Percentiles rank a stretch among this genome's conserved stretches.
phyloP scores from a whole-genome alignment of 2,797 vertebrate genomes.

The Bradypodion ventrale region DNA sequence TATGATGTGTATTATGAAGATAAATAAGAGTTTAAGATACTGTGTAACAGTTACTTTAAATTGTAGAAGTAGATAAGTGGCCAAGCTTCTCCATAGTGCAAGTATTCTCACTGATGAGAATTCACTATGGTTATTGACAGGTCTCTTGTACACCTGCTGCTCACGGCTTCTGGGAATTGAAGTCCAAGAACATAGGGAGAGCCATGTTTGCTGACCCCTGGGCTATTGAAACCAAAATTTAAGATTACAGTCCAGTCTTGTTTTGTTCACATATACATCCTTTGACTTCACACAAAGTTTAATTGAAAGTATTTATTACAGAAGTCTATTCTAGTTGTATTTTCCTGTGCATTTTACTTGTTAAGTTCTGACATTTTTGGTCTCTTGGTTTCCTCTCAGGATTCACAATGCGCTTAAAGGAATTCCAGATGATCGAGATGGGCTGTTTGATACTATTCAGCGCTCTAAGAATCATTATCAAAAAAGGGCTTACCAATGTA shows the following conservation, averaged over 20 bases:
- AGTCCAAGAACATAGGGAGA: too few relatives aligned
- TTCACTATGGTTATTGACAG: neutral
- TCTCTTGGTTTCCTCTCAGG: constrained; percentile 71
- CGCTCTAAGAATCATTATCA: constrained; percentile 99
- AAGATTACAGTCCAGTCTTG: too few relatives aligned
- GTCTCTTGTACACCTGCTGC: neutral
- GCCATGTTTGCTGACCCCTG: too few relatives aligned
- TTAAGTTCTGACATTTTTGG: constrained; percentile 13
- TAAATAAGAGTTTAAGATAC: neutral
- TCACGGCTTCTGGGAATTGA: too few relatives aligned
- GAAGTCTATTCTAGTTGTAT: neutral
- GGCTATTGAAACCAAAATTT: too few relatives aligned
- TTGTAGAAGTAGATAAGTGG: too few relatives aligned
- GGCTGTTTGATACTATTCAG: constrained; percentile 99
- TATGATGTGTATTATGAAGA: neutral
- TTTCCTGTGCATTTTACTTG: neutral
- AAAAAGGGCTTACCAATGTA: constrained; percentile 98
- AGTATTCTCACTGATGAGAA: too few relatives aligned
- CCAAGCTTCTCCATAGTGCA: neutral
- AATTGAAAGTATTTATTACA: neutral
- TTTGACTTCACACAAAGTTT: neutral
- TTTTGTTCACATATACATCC: too few relatives aligned
- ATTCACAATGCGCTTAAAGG: constrained; percentile 99
- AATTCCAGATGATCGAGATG: constrained; percentile 97
- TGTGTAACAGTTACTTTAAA: too few relatives aligned